A percentile compares a stretch with the other conserved stretches of the same genome.
phyloP scores from a whole-genome alignment of 2,888 invertebrate genomes.

The Sphinx pinastri region DNA sequence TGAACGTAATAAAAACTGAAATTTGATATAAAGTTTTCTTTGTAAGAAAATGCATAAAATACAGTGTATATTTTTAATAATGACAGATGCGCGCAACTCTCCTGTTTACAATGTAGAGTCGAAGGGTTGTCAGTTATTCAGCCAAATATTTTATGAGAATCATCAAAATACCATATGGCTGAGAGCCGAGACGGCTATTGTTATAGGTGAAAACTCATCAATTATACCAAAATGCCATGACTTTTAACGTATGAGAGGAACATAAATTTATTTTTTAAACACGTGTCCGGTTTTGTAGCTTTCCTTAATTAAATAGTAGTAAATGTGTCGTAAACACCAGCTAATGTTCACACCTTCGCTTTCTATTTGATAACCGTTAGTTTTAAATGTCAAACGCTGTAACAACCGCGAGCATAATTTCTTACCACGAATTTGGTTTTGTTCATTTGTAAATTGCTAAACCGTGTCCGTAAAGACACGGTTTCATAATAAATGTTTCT shows the following conservation, averaged over 20 bases:
- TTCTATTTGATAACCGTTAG: slow-evolving; percentile 19
- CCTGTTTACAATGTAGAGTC: background rate
- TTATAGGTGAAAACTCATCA: background rate
- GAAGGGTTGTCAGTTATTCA: slow-evolving; percentile 11
- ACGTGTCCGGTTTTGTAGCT: slow-evolving; percentile 2
- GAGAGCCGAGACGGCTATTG: background rate
- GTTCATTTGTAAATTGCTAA: slow-evolving; percentile 10
- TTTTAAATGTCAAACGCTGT: slow-evolving; percentile 23
- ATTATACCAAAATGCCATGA: slow-evolving; percentile 2
- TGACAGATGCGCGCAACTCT: background rate
- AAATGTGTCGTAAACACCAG: slow-evolving; percentile 21
- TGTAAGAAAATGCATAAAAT: background rate
- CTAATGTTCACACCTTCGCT: slow-evolving; percentile 17
- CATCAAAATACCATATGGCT: slow-evolving; percentile 10
- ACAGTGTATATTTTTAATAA: slow-evolving; percentile 11
- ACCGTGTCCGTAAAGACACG: background rate
- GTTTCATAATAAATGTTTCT: background rate
- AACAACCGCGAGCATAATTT: background rate
- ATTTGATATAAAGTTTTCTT: slow-evolving; percentile 3
- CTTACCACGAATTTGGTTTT: background rate
- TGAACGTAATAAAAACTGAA: slow-evolving; percentile 2
- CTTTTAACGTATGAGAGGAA: slow-evolving; percentile 15
- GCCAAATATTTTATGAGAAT: slow-evolving; percentile 7
- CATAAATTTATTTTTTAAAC: slow-evolving; percentile 19
- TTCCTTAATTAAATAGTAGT: slow-evolving; percentile 21